Percentiles rank a stretch among this genome's conserved stretches.
Conservation (phyloP, 2,888 invertebrate species). For the Drosophila ustulata region DNA sequence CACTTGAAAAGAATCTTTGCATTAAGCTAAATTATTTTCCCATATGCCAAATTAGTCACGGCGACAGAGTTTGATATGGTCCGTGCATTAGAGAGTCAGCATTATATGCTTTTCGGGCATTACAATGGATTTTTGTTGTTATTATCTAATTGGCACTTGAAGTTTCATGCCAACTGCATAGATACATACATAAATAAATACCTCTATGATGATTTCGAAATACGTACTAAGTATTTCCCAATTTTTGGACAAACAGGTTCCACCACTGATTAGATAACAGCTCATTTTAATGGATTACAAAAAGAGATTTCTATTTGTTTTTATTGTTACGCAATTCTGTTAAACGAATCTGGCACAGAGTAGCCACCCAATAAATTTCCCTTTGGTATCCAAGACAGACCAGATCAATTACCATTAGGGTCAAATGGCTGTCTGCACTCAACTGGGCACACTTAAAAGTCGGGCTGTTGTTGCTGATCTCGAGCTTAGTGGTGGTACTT, state of each 20-base stretch:
- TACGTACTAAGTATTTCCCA: conserved; percentile 23
- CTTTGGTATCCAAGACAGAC: background rate
- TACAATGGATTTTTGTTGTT: conserved; percentile 57
- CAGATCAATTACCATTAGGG: background rate
- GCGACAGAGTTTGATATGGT: conserved; percentile 18
- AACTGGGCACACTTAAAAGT: background rate
- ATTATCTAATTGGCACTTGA: conserved; percentile 56
- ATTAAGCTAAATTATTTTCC: conserved; percentile 28
- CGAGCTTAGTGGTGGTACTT: conserved; percentile 22
- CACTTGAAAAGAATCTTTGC: conserved; percentile 13
- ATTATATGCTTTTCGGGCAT: conserved; percentile 6
- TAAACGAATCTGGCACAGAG: conserved; percentile 10
- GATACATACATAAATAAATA: conserved; percentile 3
- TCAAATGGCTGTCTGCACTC: background rate
- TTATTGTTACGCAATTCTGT: conserved; percentile 16
- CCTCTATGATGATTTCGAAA: background rate
- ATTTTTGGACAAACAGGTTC: conserved; percentile 26
- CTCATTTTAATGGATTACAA: conserved; percentile 47
- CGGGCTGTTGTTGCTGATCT: conserved; percentile 21
- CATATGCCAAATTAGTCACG: conserved; percentile 56
- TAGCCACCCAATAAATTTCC: background rate
- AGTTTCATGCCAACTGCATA: conserved; percentile 17
- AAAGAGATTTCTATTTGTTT: background rate
- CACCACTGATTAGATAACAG: conserved; percentile 36
- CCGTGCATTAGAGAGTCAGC: conserved; percentile 17